These are phyloP conservation scores for Ooceraea biroi DNA, from an alignment of 1,140 invertebrate species.

Conservation along the genomic window DNA sequence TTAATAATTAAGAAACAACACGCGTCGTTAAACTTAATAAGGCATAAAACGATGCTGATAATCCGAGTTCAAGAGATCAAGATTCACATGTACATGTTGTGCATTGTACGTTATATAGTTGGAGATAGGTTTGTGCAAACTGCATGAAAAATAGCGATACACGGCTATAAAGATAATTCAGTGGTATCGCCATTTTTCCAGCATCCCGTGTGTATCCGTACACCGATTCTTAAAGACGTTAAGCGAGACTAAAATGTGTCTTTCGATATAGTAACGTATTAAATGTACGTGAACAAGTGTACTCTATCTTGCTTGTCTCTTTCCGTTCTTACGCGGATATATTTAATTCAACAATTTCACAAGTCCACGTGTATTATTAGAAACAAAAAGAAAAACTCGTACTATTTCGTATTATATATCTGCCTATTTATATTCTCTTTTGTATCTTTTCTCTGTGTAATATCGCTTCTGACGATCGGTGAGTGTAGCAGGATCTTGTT, in stretches of 20 bases:
- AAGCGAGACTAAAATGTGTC: neutral
- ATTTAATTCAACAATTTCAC: neutral
- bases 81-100: neutral
- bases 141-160: slow-evolving; percentile 18
- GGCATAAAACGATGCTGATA: neutral
- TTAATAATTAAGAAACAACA: slow-evolving; percentile 1
- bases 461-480: slow-evolving; percentile 82
- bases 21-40: neutral
- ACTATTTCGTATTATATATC: slow-evolving; percentile 56
- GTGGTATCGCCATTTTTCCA: slow-evolving; percentile 15
- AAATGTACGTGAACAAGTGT: neutral
- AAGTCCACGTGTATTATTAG: slow-evolving; percentile 32
- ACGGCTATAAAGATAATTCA: neutral
- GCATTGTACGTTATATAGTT: slow-evolving; percentile 1
- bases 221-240: slow-evolving; percentile 13
- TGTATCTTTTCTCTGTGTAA: slow-evolving; percentile 80
- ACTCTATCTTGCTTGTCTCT: neutral
- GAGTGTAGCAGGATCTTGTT: slow-evolving; percentile 84
- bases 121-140: neutral
- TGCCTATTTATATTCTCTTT: slow-evolving; percentile 76
- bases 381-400: neutral
- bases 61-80: slow-evolving; percentile 15
- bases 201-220: neutral
- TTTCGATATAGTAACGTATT: slow-evolving; percentile 7
- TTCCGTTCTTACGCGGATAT: slow-evolving; percentile 17